Evolutionary conservation across 1,140 invertebrate genomes (phyloP).

Genomic region (Drosophila saltans): DNA sequence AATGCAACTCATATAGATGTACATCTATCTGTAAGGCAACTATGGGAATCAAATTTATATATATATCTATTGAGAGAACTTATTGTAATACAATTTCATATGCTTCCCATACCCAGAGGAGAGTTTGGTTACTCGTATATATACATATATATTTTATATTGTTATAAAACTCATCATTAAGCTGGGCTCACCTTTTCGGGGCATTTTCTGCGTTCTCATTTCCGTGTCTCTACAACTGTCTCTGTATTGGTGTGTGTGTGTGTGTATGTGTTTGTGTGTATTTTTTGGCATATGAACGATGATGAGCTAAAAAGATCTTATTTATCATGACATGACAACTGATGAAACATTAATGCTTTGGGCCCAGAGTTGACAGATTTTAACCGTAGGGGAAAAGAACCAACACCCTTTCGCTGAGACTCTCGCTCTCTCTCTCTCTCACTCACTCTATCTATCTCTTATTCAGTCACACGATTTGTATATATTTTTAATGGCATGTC

Average conservation of each 20-base stretch:
- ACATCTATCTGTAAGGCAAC: not conserved
- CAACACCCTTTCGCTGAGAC: not conserved
- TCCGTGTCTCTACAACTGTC: conserved; percentile 29
- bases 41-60: conserved; percentile 1
- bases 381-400: not conserved
- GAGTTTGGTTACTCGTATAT: not conserved
- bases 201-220: conserved; percentile 68
- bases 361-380: not conserved
- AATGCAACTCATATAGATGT: not conserved
- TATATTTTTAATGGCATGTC: conserved; percentile 54
- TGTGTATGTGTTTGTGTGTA: not conserved
- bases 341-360: conserved; percentile 70
- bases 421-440: not conserved
- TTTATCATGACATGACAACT: conserved; percentile 73
- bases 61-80: conserved; percentile 6
- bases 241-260: not conserved
- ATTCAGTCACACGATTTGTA: conserved; percentile 1
- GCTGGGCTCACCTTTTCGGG: conserved; percentile 37
- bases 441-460: too few relatives aligned
- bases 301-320: conserved; percentile 70
- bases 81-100: conserved; percentile 15
- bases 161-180: conserved; percentile 10
- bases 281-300: conserved; percentile 28
- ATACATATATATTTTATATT: not conserved
- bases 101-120: conserved; percentile 1